A percentile compares a stretch with the other conserved stretches of the same genome.
phyloP scores from a whole-genome alignment of 2,888 invertebrate species.

The Conops quadrifasciatus region DNA sequence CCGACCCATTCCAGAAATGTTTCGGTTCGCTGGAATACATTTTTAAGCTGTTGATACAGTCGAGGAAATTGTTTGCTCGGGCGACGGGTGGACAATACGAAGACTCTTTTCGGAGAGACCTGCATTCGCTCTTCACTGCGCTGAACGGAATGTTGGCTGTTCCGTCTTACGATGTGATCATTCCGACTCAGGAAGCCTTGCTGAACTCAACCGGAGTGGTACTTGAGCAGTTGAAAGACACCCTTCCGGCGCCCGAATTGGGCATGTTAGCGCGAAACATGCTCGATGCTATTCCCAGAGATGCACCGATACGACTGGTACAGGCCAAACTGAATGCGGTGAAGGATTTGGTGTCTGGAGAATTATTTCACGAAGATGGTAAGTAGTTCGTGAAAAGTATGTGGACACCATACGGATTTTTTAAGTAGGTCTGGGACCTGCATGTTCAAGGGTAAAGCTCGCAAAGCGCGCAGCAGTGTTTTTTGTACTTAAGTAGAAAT shows the following conservation, averaged over 20 bases:
- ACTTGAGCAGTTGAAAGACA: constrained; percentile 80
- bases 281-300: constrained; percentile 74
- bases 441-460: no score
- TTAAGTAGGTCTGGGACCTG: no score
- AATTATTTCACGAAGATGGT: constrained; percentile 78
- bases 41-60: constrained; percentile 91
- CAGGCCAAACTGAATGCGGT: constrained; percentile 85
- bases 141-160: constrained; percentile 80
- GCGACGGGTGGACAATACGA: constrained; percentile 90
- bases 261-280: constrained; percentile 82
- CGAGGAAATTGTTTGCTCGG: constrained; percentile 81
- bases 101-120: constrained; percentile 84
- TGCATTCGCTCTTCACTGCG: constrained; percentile 81
- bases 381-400: constrained; percentile 39
- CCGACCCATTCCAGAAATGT: constrained; percentile 89
- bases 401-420: not conserved
- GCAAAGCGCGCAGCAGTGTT: no score
- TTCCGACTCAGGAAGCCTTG: constrained; percentile 82
- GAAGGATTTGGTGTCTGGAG: constrained; percentile 79
- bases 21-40: constrained; percentile 91
- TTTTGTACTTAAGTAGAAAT: not conserved
- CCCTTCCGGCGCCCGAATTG: constrained; percentile 78
- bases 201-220: constrained; percentile 84
- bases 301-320: constrained; percentile 73
- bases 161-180: constrained; percentile 76